Evolutionary conservation across 1,140 invertebrate species (phyloP), one percentile per base, ranked within the genome.

Genomic region (Drosophila lowei): DNA sequence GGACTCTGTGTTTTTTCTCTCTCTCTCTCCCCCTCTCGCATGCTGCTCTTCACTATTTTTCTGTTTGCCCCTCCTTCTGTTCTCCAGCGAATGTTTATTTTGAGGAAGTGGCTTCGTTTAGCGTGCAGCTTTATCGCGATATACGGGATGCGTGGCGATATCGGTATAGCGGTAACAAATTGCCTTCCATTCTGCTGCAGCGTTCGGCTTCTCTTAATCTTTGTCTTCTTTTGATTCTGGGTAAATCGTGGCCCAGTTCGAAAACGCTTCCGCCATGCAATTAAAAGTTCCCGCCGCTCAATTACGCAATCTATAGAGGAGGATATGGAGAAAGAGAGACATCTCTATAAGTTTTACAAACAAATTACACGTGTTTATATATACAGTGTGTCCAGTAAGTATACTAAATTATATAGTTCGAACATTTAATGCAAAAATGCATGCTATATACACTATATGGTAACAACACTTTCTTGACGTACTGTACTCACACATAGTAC

Each of bases 251-350:
- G 77, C 81, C 81, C 83, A 86, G 73, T 86, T 86, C 65, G 73
- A 66, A 62, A 72, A 43, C 54, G 54, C 81, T 84, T 84, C 80
- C 80, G 80, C 81, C 73, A 77, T 68, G 80, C 80, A 85, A 85
- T 85, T 85, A 85, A 85, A 86, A 85, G 73, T 74, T 75, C 68
- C 58, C 68, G 65, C 73, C 80, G 80, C 73, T 85, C 80, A 85
- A 85, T 85, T 85, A 85, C 68, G 60, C 71, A 34, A 65, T 65
- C 61, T 53, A 74, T 74, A 30, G 21, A 43, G 21, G 7, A 25
- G 46, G 71, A 48, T 23, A 48, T n/a, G 30, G 28, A 34, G 7
- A 34, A 42, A 44, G n/a, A 16, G 15, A n/a, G 30, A 38, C 21
- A 38, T 13, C 4, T 38, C 4, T 13, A 4, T 38, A 4, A 11